Conservation (phyloP, 2,113 vertebrate species). For the Corydoras sp. region DNA sequence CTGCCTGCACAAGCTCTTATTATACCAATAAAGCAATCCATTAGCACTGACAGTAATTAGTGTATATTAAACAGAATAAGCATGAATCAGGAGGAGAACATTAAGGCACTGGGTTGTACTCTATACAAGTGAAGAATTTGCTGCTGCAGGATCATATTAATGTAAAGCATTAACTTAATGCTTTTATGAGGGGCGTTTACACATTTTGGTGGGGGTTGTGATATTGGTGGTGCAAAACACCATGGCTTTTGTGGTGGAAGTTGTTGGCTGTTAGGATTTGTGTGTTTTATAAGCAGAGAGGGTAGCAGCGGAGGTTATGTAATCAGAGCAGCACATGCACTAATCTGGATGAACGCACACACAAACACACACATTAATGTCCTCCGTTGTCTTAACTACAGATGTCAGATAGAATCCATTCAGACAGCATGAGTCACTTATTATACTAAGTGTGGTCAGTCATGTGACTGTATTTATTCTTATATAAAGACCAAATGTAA, state of each 20-base stretch:
- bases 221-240: no score
- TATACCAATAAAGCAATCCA: slow-evolving; percentile 22
- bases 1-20: slow-evolving; percentile 1
- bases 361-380: slow-evolving; percentile 22
- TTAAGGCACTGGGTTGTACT: background rate
- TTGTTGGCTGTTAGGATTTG: no score
- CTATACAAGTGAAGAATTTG: background rate
- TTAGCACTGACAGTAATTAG: slow-evolving; percentile 27
- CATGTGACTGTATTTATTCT: no score
- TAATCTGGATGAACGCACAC: slow-evolving; percentile 44
- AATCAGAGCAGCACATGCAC: slow-evolving; percentile 57
- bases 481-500: no score
- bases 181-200: no score
- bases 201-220: no score
- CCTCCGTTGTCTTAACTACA: no score
- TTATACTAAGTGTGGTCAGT: no score
- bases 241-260: slow-evolving; percentile 1
- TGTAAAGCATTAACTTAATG: no score
- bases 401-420: background rate
- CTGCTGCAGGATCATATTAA: no score
- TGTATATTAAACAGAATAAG: slow-evolving; percentile 8
- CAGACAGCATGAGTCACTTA: no score
- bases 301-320: slow-evolving; percentile 61
- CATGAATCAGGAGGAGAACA: slow-evolving; percentile 1
- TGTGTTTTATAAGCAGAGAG: slow-evolving; percentile 50